Conservation (phyloP, 2,797 vertebrate genomes). For the Morus bassanus region DNA sequence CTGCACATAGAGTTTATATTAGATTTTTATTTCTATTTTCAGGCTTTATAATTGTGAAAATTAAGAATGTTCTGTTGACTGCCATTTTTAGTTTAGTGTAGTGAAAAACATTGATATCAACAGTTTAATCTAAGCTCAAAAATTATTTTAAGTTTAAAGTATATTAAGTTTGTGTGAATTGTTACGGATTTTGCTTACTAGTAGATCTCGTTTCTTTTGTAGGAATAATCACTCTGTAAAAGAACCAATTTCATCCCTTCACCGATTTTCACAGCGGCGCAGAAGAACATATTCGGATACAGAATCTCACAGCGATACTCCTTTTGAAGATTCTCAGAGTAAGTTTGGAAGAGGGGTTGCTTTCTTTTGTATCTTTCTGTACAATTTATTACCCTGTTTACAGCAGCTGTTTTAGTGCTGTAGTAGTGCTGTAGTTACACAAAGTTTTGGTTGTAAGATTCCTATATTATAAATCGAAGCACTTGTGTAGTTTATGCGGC, state of each 20-base stretch:
- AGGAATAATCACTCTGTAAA: constrained; percentile 78
- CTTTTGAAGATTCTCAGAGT: constrained; percentile 83
- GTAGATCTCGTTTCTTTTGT: constrained; percentile 48
- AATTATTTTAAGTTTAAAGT: background rate
- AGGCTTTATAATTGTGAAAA: background rate
- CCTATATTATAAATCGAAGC: background rate
- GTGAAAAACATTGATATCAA: background rate
- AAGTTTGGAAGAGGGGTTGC: constrained; percentile 59
- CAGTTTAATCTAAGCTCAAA: background rate
- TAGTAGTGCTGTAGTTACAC: no score
- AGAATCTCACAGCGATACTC: constrained; percentile 76
- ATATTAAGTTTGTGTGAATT: background rate
- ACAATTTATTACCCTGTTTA: background rate
- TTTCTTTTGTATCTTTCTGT: background rate
- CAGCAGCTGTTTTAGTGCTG: background rate
- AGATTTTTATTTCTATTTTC: background rate
- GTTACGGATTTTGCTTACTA: background rate
- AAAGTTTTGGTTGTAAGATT: background rate
- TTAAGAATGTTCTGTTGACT: background rate
- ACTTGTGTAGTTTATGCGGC: background rate
- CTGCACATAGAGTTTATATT: background rate
- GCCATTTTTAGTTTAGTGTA: background rate
- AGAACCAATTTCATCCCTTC: constrained; percentile 73
- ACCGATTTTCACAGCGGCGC: constrained; percentile 74
- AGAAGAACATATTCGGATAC: constrained; percentile 82